phyloP scores from a whole-genome alignment of 2,888 invertebrate genomes.

The Pandemis heparana region DNA sequence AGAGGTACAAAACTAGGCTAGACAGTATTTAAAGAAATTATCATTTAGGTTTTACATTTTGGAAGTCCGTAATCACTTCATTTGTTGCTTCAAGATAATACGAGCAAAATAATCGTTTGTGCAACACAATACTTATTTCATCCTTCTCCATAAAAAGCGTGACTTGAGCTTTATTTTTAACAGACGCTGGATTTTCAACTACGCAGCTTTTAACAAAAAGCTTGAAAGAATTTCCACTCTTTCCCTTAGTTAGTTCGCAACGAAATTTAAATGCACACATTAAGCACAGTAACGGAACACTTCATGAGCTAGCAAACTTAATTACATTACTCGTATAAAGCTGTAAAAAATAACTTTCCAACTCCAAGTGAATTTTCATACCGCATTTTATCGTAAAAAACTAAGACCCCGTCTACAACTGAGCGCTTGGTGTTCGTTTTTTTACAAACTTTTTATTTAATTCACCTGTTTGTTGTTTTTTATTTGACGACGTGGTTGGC shows the following conservation, averaged over 20 bases:
- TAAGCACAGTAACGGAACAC: conserved; percentile 4
- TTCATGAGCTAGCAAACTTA: conserved; percentile 19
- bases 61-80: no score
- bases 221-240: not conserved
- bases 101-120: no score
- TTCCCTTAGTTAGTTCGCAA: not conserved
- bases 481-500: no score
- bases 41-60: no score
- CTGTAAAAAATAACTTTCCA: conserved; percentile 4
- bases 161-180: not conserved
- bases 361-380: conserved; percentile 5
- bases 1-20: no score
- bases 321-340: conserved; percentile 25
- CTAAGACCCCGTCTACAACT: not conserved
- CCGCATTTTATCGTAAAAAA: not conserved
- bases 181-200: not conserved
- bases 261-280: conserved; percentile 12
- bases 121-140: no score
- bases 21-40: no score
- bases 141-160: not conserved
- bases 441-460: no score
- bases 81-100: no score
- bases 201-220: not conserved
- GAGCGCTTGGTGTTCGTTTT: no score
- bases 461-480: no score